These are phyloP conservation scores for Limnephilus lunatus DNA, from an alignment of 2,888 invertebrate species.

Conservation along the genomic window DNA sequence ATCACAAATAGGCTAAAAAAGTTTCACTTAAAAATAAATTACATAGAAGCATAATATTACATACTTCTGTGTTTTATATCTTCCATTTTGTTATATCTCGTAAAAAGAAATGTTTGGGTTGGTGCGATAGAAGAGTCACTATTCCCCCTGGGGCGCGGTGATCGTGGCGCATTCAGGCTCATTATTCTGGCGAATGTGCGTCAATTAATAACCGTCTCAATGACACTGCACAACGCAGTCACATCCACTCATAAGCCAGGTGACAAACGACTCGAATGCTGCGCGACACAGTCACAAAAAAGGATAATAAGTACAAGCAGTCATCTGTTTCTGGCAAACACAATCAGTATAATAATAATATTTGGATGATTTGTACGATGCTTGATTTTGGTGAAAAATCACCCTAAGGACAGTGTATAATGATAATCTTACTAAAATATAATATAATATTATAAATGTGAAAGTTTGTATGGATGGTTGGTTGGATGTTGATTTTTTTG, in stretches of 20 bases:
- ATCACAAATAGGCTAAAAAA: no score
- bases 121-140: background rate
- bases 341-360: background rate
- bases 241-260: background rate
- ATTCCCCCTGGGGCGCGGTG: background rate
- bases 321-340: background rate
- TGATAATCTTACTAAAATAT: no score
- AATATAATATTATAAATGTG: no score
- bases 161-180: background rate
- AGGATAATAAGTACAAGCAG: background rate
- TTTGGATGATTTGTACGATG: no score
- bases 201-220: slow-evolving; percentile 7
- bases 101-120: background rate
- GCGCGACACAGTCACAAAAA: background rate
- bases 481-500: no score
- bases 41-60: no score
- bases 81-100: background rate
- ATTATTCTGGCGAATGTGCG: background rate
- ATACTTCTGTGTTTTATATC: no score
- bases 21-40: no score
- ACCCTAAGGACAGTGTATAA: no score
- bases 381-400: no score
- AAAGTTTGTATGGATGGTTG: no score
- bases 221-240: slow-evolving; percentile 15
- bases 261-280: background rate